Conservation (phyloP, 2,888 invertebrate species). For the Chaetogeoica ovagalla region DNA sequence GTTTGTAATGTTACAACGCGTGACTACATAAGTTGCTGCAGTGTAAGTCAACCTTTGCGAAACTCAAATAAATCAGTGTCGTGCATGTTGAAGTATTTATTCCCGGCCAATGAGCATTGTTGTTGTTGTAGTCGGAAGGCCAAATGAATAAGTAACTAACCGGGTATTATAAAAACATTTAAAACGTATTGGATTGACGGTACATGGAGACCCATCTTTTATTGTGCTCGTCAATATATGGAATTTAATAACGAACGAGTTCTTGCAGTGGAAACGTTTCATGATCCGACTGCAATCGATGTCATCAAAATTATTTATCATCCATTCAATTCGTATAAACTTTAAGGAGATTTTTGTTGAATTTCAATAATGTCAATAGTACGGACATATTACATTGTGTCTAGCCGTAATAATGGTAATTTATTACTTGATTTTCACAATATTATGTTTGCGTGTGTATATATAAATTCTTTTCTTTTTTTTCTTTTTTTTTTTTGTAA, state of each 20-base stretch:
- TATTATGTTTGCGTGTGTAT: not conserved
- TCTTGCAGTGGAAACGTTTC: not conserved
- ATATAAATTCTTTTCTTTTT: not conserved
- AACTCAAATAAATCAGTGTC: slow-evolving; percentile 39
- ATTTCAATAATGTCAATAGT: not conserved
- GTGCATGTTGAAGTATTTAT: slow-evolving; percentile 2
- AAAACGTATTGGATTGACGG: not conserved
- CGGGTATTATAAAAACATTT: not conserved
- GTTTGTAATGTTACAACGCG: not conserved
- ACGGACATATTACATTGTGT: not conserved
- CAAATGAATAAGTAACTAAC: slow-evolving; percentile 8
- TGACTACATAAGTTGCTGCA: not conserved
- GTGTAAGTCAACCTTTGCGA: slow-evolving; percentile 8
- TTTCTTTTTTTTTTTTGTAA: not conserved
- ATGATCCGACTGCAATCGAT: not conserved
- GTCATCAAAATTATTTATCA: not conserved
- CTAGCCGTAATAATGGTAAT: not conserved
- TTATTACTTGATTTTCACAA: not conserved
- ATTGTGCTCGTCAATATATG: not conserved
- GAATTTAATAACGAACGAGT: not conserved
- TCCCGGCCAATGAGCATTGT: slow-evolving; percentile 7
- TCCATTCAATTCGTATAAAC: not conserved
- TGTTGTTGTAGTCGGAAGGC: not conserved
- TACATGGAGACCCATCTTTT: not conserved
- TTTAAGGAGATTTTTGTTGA: not conserved